A percentile compares a stretch with the other conserved stretches of the same genome.
phyloP scores from a whole-genome alignment of 2,888 invertebrate species.

The Archips crataeganus region DNA sequence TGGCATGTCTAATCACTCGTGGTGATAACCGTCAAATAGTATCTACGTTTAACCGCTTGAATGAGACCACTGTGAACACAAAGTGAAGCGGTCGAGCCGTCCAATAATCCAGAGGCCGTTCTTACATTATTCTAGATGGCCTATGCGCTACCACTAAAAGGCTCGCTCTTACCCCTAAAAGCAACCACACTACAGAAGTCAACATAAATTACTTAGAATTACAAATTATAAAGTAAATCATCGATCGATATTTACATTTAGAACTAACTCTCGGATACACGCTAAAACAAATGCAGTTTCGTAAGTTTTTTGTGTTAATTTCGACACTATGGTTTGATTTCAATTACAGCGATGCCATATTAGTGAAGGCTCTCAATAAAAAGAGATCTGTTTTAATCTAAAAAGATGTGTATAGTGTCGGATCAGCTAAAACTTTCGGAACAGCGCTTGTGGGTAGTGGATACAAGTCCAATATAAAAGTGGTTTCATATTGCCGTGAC shows the following conservation, averaged over 20 bases:
- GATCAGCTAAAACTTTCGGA: constrained; percentile 9
- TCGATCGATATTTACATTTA: constrained; percentile 70
- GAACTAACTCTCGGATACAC: constrained; percentile 12
- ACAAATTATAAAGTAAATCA: constrained; percentile 50
- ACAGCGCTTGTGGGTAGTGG: constrained; percentile 4
- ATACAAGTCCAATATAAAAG: constrained; percentile 15
- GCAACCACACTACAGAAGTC: constrained; percentile 59
- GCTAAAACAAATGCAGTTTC: constrained; percentile 18
- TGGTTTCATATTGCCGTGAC: constrained; percentile 20
- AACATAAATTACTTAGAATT: constrained; percentile 74
- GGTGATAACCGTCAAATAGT: constrained; percentile 44
- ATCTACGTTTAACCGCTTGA: constrained; percentile 35
- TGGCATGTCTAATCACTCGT: constrained; percentile 54
- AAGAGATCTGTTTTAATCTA: neutral
- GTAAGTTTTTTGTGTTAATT: constrained; percentile 16
- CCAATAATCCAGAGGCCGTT: constrained; percentile 21
- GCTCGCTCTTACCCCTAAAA: constrained; percentile 60
- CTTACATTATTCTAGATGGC: constrained; percentile 31
- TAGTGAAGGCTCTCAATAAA: neutral
- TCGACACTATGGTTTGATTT: constrained; percentile 5
- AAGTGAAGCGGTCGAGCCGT: constrained; percentile 12
- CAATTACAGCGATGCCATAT: neutral
- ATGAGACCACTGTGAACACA: constrained; percentile 49
- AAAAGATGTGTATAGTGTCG: neutral
- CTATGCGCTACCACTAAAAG: constrained; percentile 50